Evolutionary conservation across 2,797 vertebrate species (phyloP).

Genomic region (Notolabrus celidotus): DNA sequence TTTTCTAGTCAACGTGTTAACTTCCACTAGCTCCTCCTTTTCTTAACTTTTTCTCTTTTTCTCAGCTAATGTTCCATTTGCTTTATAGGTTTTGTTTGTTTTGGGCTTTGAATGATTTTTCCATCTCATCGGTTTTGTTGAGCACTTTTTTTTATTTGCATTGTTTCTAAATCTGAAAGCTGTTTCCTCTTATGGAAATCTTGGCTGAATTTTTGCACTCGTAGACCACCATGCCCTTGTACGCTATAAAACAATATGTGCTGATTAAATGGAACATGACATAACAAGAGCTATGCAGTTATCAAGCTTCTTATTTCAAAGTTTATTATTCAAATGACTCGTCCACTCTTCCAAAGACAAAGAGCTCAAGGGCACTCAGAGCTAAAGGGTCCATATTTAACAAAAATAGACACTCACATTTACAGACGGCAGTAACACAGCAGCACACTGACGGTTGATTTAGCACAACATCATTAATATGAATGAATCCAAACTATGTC

Average conservation of each 20-base stretch:
- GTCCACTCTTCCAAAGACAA: slow-evolving; percentile 36
- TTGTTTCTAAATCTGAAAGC: too few species aligned
- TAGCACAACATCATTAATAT: slow-evolving; percentile 63
- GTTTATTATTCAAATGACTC: slow-evolving; percentile 29
- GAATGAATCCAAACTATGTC: slow-evolving; percentile 60
- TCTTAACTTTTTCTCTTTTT: too few species aligned
- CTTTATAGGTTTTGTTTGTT: too few species aligned
- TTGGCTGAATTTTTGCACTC: too few species aligned
- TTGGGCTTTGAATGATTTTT: too few species aligned
- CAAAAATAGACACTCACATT: slow-evolving; percentile 20
- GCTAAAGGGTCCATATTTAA: slow-evolving; percentile 23
- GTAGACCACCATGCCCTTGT: too few species aligned
- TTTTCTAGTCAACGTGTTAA: too few species aligned
- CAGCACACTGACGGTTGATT: slow-evolving; percentile 33
- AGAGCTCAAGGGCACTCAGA: slow-evolving; percentile 39
- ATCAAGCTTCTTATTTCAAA: slow-evolving; percentile 23
- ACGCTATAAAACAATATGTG: slow-evolving; percentile 8
- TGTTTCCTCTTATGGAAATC: too few species aligned
- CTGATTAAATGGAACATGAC: slow-evolving; percentile 16
- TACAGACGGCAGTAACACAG: not conserved
- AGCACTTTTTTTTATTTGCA: too few species aligned
- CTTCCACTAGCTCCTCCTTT: too few species aligned
- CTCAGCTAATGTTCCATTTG: too few species aligned
- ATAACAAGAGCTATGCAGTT: not conserved
- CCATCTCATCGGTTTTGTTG: too few species aligned